Base-by-base conservation (phyloP, 2,888 invertebrate species). In the Omphaloscelis lunosa region DNA sequence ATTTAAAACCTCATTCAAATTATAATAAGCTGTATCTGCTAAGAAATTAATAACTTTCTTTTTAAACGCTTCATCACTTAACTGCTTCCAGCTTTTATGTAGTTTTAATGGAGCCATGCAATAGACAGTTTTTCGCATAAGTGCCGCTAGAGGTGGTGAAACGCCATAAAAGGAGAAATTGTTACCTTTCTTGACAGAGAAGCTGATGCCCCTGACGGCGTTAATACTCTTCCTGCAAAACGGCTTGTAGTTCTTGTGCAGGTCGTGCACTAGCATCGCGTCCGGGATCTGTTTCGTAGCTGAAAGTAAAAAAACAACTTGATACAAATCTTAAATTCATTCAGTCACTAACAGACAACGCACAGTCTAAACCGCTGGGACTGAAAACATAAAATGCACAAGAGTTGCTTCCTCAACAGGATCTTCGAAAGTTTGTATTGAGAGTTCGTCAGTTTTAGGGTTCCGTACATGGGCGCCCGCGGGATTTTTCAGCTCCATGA, bases 181-280 rank as follows among this genome's bases (percentile, higher is more conserved):
- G 34, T 68, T 68, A 68, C 96, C 96, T 91, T 93, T 92, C 67
- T 97, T 97, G 12, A 98, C 97, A 0, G 97, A 97, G 90, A 98
- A 98, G 90, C 97, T 97, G 72, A 98, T 92, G 23, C 97, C 97
- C 63, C 97, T 95, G 0, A 98, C 98, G 0, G 98, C 98, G 62
- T 95, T 90, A 83, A 89, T 87, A 0, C 88, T 82, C 72, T 90
- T 90, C 17, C 83, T 86, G 66, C 96, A 90, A 0, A 93, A 81
- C 0, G 94, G 93, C 48, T 91, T 87, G 90, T 97, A 98, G 63
- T 94, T 95, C 93, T 98, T 98, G 82, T 97, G 97, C 3, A 98
- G 87, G 73, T 97, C 94, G 69, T 96, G 91, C 0, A 97, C 97
- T 8, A 98, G 87, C 86, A 98, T 91, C 20, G 97, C 96, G 86